Evolutionary conservation across 1,140 invertebrate species (phyloP), one percentile per base, ranked within the genome.

Genomic region (Temnothorax nylanderi): DNA sequence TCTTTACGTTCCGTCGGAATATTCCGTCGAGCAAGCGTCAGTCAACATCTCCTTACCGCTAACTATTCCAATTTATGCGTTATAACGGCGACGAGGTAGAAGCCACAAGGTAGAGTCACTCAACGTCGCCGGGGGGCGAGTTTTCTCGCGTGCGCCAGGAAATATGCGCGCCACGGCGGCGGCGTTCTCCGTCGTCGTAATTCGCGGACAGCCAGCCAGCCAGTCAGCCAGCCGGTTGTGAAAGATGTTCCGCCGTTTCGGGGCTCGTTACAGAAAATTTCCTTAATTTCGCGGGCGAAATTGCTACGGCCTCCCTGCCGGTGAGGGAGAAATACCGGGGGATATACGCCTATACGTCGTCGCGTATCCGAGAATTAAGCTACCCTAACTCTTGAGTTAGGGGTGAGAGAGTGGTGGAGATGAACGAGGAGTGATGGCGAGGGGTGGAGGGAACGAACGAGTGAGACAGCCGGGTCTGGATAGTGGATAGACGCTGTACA

Each of bases 201-300:
- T 51, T 69, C 54, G 74, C 65, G 64, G 84, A 80, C 84, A 86
- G 85, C 74, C 47, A 60, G 60, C 88, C 77, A 37, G 32, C 76
- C n/a, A n/a, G n/a, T n/a, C 75, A 37, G 32, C 76, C 75, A 47
- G 16, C 75, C 60, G 44, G 62, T 81, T 80, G 88, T 90, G 64
- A 90, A 90, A 87, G 89, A 89, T 90, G 86, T 85, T 87, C 85
- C 72, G 64, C 58, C 72, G 80, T 75, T 84, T 65, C 34, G 77
- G 21, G 62, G 49, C 54, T 60, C 75, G 62, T 47, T 71, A 89
- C 65, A 87, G 89, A 90, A 90, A 90, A 90, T 90, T 90, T 90
- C 88, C 89, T 90, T 90, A 90, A 90, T 90, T 90, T 86, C 49
- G 32, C 64, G 58, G 84, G 47, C 65, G 71, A 90, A 90, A 90